Evolutionary conservation across 2,113 vertebrate species (phyloP), one percentile per base, ranked within the genome.

Genomic region (Trachemys scripta): DNA sequence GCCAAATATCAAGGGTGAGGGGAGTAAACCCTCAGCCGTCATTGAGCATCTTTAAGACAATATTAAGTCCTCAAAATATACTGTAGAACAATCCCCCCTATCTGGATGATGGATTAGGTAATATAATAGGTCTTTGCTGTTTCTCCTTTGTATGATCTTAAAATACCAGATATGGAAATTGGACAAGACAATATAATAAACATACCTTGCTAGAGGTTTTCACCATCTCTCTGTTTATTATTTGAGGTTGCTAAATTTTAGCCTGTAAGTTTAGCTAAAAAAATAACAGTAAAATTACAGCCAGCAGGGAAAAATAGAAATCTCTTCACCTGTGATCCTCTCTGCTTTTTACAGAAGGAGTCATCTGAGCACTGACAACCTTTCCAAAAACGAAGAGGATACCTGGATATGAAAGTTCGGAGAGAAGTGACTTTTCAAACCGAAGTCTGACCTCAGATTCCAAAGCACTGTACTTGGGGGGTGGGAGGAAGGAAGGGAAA

Each of bases 261-360:
- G 53, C 54, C 72, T 31, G 49, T n/a, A 45, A 47, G 7, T 78
- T 47, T 78, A 16, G 12, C 42, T 38, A n/a, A 47, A 76, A 76
- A 10, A 38, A 75, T 24, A 42, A 38, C 22, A 25, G 24, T 27
- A 45, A 16, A 76, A 59, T 54, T 42, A 20, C 14, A 81, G 38
- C 31, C 82, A 82, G 25, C 49, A 90, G 2, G 7, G 76, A 69
- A 84, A 91, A 38, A 13, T 25, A 82, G 42, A 84, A 65, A 4
- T 76, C 79, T 81, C 25, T 51, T 95, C 84, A 89, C 0, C 0
- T 62, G 0, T 38, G 0, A 3, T 91, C 81, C 93, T 29, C 79
- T 92, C 54, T 94, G 53, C 82, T 92, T 93, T 92, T 80, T 80
- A 94, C 94, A 98, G 97, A 88, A 97, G 80, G 50, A 95, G 79